Base-by-base conservation (phyloP, 2,113 vertebrate genomes). In the Probosciger aterrimus region DNA sequence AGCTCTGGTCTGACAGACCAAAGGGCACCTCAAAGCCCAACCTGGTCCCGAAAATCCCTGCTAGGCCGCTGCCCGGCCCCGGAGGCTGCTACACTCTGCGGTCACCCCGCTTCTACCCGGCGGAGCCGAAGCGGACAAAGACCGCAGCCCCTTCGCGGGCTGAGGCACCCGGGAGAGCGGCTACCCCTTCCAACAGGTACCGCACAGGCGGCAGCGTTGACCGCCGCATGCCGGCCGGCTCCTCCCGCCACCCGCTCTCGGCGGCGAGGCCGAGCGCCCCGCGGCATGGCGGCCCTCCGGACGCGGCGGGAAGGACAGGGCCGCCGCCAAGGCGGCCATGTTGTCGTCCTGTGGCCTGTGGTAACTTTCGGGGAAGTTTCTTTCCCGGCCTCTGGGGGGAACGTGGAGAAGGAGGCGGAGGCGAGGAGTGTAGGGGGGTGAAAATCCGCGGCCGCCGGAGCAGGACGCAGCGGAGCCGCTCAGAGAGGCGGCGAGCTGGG, bases 291-390 rank as follows among this genome's bases (percentile, higher is more conserved):
- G 53, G 53, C 27, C 35, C 63, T 65, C 46, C 39, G 37, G 30
- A 23, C 67, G 18, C 44, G 44, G 75, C 50, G 43, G 20, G 65
- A 44, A 39, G 24, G 60, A 75, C 91, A 17, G 53, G 7, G 74
- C 73, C 87, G 62, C 84, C 65, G 79, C 62, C 84, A 44, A 76
- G 70, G 94, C 90, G 23, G 96, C 93, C 91, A 96, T 93, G 64
- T 94, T 96, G 93, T 57, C 30, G 5, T 80, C 64, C 82, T 73
- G 86, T 83, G 39, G 88, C 80, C 82, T 80, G 70, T 28, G 93
- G 57, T 39, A 94, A 96, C 77, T 96, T 96, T 86, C 14, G 33
- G 86, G 94, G 93, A 95, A 95, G 82, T 95, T 96, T 88, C 57
- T 76, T 78, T 67, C 86, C 35, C 63, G 52, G 85, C 78, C 78